Base-by-base conservation (phyloP, 2,113 vertebrate species). In the Neofelis nebulosa region DNA sequence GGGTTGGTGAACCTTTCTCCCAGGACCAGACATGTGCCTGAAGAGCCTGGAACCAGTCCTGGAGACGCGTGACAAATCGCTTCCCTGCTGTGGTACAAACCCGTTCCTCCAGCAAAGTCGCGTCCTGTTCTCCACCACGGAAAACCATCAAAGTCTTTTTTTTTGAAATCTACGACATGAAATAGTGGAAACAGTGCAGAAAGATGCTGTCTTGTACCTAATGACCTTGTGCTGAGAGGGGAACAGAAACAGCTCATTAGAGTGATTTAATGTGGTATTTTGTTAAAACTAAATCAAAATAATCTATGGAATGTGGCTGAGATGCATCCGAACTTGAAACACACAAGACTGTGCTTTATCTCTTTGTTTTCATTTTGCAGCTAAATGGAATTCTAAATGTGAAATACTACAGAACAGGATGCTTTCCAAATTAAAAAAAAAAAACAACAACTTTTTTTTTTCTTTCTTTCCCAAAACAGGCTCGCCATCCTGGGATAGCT, bases 191-290 rank as follows among this genome's bases (percentile, higher is more conserved):
- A 69, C 83, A 10, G 76, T 1, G 55, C 68, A 95, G 84, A 88
- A 95, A 97, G 97, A 71, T 16, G 92, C 50, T 93, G 57, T 92
- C 96, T 96, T 74, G 83, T 90, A 93, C 97, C 74, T 96, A 91
- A 79, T 96, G 96, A 97, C 91, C 94, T 61, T 95, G 88, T 18
- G 84, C 82, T 36, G 93, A 97, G 18, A 33, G 38, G 92, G 96
- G 87, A 93, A 41, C 89, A 96, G 94, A 78, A 93, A 95, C 95
- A 98, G 69, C 87, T 98, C 97, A 97, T 98, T 97, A 97, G 87
- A 86, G 50, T 55, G 92, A 97, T 98, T 98, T 98, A 98, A 98
- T 81, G 38, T 79, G 63, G n/a, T 83, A 92, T 80, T 97, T 98
- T 74, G 96, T 88, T 98, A 98, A 97, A 98, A 97, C 94, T 89